Base-by-base conservation (phyloP, 35 echinoderm and acorn worm species). In the Acanthaster planci region DNA sequence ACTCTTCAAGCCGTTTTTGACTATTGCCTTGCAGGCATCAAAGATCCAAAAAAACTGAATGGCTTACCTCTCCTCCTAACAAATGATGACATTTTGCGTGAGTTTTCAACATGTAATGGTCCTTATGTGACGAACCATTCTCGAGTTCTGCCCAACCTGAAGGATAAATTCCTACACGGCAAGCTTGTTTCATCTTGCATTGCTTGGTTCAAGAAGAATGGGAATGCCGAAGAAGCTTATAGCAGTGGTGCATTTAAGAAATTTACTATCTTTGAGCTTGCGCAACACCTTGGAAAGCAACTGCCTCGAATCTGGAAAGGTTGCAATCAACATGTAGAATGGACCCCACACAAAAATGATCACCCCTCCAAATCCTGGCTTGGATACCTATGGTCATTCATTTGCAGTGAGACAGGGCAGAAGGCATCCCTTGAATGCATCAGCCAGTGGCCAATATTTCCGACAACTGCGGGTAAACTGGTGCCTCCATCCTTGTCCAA, bases 201-300 rank as follows among this genome's bases (percentile, higher is more conserved):
- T 15, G 14, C 23, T 31, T 83, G 81, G 81, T 19, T 83, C 14
- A 56, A 27, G 5, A 27, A 59, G 18, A 40, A 51, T 1, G 30
- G 34, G 9, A 19, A 35, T 19, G 12, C 12, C 27, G 22, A 83
- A 21, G 27, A 31, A 19, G 16, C 52, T 57, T 83, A 37, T 38
- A 18, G n/a, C 21, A 83, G 31, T 60, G 81, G 81, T 27, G 59
- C 59, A 14, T 83, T 83, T 35, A 83, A 83, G 38, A 19, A 83
- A 9, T 83, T 83, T 21, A 83, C 81, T 27, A 38, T 83, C 30
- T 12, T 31, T 59, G 81, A 83, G 22, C 38, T 83, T 15, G 81
- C 6, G 2, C 22, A 31, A 57, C 81, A 83, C 38, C 19, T 83
- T 10, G 8, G 56, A 18, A 60, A 34, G 21, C 53, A 83, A 7